phyloP scores from a whole-genome alignment of 92 coral and sea anemone genomes.

The Heteractis magnifica region DNA sequence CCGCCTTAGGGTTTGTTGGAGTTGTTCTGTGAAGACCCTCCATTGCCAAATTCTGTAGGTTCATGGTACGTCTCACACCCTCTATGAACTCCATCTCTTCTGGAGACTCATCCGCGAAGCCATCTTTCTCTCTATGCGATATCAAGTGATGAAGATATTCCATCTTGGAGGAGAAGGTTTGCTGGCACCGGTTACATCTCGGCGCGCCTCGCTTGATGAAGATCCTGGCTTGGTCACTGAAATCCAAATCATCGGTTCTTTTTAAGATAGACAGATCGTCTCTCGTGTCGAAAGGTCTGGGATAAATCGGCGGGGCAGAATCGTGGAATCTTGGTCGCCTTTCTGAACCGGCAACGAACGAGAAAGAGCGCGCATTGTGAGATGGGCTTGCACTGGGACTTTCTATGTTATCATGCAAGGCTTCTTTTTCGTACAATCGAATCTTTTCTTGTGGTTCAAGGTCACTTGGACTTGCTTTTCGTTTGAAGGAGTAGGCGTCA shows the following conservation, averaged over 20 bases:
- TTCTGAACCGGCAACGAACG: background rate
- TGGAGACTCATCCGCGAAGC: conserved; percentile 16
- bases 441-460: conserved; percentile 26
- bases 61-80: conserved; percentile 27
- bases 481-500: conserved; percentile 11
- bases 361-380: background rate
- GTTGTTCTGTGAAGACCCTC: background rate
- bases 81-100: conserved; percentile 45
- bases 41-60: background rate
- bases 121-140: conserved; percentile 75
- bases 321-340: background rate
- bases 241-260: conserved; percentile 2
- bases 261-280: conserved; percentile 21
- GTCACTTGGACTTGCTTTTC: conserved; percentile 46
- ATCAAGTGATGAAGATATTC: conserved; percentile 85
- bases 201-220: conserved; percentile 62
- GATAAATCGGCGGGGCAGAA: background rate
- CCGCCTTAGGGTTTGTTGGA: background rate
- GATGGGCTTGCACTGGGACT: conserved; percentile 2
- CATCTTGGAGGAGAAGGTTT: conserved; percentile 78
- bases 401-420: background rate
- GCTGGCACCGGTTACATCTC: conserved; percentile 81
- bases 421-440: background rate
- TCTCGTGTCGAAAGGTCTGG: background rate
- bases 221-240: conserved; percentile 38